A percentile compares a stretch with the other conserved stretches of the same genome.
phyloP scores from a whole-genome alignment of 2,797 vertebrate species.

The Falco cherrug region DNA sequence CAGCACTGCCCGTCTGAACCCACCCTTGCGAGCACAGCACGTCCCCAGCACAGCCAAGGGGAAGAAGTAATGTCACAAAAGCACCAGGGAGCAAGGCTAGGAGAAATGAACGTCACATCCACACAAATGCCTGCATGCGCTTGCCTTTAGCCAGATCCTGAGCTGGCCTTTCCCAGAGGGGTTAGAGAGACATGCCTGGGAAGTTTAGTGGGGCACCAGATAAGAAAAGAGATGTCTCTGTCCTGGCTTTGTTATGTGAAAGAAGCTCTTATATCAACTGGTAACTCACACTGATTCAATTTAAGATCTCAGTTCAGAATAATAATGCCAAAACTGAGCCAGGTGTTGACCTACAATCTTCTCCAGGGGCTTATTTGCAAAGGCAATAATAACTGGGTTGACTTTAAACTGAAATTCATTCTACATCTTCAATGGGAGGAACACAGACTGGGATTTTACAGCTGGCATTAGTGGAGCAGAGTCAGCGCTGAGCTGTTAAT shows the following conservation, averaged over 20 bases:
- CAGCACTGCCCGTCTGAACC: background rate
- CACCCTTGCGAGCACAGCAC: background rate
- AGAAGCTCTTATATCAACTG: background rate
- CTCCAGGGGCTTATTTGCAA: background rate
- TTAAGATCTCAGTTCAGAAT: background rate
- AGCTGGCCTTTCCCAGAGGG: background rate
- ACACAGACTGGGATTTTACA: background rate
- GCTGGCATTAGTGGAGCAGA: background rate
- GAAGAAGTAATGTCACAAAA: background rate
- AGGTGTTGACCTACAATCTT: background rate
- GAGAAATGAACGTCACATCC: background rate
- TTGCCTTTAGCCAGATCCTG: background rate
- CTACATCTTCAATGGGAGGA: background rate
- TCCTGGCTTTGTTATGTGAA: background rate
- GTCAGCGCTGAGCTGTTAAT: background rate
- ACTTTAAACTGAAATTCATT: background rate
- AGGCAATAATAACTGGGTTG: background rate
- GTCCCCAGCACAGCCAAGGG: background rate
- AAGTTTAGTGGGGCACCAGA: background rate
- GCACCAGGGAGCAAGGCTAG: background rate
- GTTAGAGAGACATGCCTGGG: background rate
- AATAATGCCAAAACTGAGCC: background rate
- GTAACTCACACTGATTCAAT: background rate
- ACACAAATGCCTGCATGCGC: accelerated
- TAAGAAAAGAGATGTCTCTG: background rate